Conservation (phyloP, 2,797 vertebrate genomes). For the Loriculus beryllinus region DNA sequence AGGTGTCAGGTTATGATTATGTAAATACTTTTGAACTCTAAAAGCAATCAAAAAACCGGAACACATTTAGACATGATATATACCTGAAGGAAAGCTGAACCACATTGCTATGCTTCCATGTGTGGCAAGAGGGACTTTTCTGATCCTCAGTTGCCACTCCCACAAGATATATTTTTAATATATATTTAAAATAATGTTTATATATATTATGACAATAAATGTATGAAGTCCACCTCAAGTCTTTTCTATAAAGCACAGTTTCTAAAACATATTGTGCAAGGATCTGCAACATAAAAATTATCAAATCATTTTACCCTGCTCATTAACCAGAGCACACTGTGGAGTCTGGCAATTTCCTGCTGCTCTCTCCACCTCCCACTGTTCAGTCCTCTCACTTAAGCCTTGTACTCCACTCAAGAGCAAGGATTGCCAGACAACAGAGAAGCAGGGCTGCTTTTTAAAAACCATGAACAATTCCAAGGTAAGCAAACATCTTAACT, state of each 20-base stretch:
- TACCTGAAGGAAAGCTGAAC: not conserved
- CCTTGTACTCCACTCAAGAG: not conserved
- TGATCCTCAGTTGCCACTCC: not conserved
- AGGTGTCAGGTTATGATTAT: not conserved
- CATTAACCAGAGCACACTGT: not conserved
- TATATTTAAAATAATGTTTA: not conserved
- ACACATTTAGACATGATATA: not conserved
- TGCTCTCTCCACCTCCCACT: not conserved
- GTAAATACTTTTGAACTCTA: not conserved
- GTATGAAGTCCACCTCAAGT: not conserved
- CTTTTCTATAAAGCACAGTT: not conserved
- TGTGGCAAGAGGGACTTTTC: not conserved
- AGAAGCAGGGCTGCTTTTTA: not conserved
- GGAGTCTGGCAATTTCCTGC: not conserved
- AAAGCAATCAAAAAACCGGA: not conserved
- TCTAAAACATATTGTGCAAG: not conserved
- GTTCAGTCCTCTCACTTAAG: not conserved
- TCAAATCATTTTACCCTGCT: not conserved
- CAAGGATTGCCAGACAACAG: not conserved
- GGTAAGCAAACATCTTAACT: slow-evolving; percentile 20
- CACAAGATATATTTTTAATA: not conserved
- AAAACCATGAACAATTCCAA: not conserved
- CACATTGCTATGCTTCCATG: not conserved
- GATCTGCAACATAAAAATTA: not conserved
- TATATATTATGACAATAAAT: not conserved